A percentile compares a stretch with the other conserved stretches of the same genome.
These are phyloP conservation scores for Musca vetustissima DNA, from an alignment of 1,140 invertebrate genomes.

Conservation along the genomic window DNA sequence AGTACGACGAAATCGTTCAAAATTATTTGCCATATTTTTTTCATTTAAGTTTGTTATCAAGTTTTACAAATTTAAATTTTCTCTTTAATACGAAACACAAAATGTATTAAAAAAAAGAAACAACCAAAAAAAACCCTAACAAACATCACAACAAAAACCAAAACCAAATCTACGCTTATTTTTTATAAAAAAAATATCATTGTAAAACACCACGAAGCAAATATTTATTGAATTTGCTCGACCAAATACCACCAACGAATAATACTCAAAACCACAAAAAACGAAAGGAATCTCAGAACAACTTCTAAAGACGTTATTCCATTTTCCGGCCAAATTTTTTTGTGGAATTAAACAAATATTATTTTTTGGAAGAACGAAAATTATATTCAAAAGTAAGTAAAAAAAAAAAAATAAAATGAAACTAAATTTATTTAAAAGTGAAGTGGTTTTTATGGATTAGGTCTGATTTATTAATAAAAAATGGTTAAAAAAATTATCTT, in stretches of 20 bases:
- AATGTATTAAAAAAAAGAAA: not conserved
- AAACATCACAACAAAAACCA: conserved; percentile 14
- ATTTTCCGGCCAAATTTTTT: not conserved
- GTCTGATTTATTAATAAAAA: too few relatives aligned
- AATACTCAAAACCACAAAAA: conserved; percentile 14
- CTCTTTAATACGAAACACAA: not conserved
- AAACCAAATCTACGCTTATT: conserved; percentile 18
- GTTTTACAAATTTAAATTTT: not conserved
- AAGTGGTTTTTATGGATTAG: too few relatives aligned
- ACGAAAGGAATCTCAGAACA: not conserved
- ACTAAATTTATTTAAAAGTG: not conserved
- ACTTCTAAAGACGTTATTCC: not conserved
- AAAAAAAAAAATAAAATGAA: not conserved
- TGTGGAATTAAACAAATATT: not conserved
- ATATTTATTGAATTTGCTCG: not conserved
- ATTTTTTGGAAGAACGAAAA: not conserved
- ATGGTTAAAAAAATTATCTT: too few relatives aligned
- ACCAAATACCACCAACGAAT: not conserved
- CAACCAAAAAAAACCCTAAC: not conserved
- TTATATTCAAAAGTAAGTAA: conserved; percentile 8
- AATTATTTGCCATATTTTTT: conserved; percentile 18
- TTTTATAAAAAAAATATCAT: not conserved
- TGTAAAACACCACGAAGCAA: not conserved
- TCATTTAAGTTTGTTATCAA: not conserved
- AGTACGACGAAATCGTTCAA: not conserved